Base-by-base conservation (phyloP, 2,888 invertebrate genomes). In the Hemistola chrysoprasaria region DNA sequence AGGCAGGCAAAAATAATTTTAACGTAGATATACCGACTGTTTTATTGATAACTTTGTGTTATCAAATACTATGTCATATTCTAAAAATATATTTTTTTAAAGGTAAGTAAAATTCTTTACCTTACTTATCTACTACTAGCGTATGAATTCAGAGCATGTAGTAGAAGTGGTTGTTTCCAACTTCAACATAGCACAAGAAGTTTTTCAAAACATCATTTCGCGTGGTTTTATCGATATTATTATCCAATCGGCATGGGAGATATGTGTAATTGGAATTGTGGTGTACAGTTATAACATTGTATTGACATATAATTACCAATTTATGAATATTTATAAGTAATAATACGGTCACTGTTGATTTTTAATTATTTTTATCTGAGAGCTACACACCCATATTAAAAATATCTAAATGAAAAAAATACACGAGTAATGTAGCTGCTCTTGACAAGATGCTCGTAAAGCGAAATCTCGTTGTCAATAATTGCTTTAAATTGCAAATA, bases 191-290 rank as follows among this genome's bases (percentile, higher is more conserved):
- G 58, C 55, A 53, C 57, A 55, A 53, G 53, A 50, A 47, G 62
- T 68, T 64, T 63, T 61, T 47, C 20, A 51, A 54, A 33, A 34
- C 20, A 43, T 43, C 47, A 35, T 57, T 59, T 55, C 62, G 36
- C 26, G 10, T 30, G 8, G 21, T 46, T 48, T 47, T 52, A 68
- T 37, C 26, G 8, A 16, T 46, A 46, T 47, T 52, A 68, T 37
- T 53, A 60, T 47, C 41, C 21, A 29, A 22, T 8, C 40, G 47
- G 55, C 53, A 71, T 64, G 64, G 45, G 50, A 48, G 56, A 65
- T 65, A 68, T 58, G 49, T 47, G 46, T 62, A 67, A 67, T 64
- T 62, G 56, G 61, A 43, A 57, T 61, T 53, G 36, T 44, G 26
- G 37, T 42, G 23, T 39, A 30, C 33, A 43, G 44, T 32, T 22